phyloP scores from a whole-genome alignment of 2,113 vertebrate genomes.

The Marmota flaviventris region DNA sequence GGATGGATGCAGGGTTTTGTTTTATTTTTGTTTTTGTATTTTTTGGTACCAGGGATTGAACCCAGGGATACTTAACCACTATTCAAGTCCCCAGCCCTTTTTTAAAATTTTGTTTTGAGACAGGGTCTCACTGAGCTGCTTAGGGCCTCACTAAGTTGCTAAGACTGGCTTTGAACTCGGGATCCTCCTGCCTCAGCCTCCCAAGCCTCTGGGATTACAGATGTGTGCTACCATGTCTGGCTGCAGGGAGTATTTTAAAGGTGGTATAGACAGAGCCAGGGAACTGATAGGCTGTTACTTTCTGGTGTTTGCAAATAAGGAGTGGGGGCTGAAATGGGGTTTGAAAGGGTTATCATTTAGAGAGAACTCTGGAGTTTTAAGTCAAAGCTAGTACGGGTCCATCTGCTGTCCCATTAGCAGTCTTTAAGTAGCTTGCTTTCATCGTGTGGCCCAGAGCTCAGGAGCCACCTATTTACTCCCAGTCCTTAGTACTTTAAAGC shows the following conservation, averaged over 20 bases:
- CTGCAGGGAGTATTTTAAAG: not conserved
- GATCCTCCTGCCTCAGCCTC: too few species aligned
- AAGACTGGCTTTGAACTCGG: too few species aligned
- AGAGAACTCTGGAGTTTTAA: not conserved
- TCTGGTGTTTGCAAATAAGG: too few species aligned
- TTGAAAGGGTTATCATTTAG: not conserved
- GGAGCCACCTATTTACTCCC: not conserved
- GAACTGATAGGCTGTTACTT: not conserved
- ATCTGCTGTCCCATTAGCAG: not conserved
- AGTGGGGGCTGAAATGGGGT: not conserved
- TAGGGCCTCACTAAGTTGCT: too few species aligned
- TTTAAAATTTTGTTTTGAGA: too few species aligned
- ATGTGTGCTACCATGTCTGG: fast-evolving
- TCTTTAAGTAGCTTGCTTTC: not conserved
- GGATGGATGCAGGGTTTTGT: not conserved
- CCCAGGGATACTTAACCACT: too few species aligned
- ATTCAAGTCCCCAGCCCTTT: too few species aligned
- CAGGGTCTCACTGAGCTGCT: too few species aligned
- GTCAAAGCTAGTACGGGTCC: not conserved
- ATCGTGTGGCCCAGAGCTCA: not conserved
- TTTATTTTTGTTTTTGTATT: too few species aligned
- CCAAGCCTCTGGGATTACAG: too few species aligned
- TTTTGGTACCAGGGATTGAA: too few species aligned
- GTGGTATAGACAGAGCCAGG: not conserved
- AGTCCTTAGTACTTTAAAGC: not conserved